A percentile compares a stretch with the other conserved stretches of the same genome.
phyloP scores from a whole-genome alignment of 2,797 vertebrate genomes.

The Sebastes glaucus region DNA sequence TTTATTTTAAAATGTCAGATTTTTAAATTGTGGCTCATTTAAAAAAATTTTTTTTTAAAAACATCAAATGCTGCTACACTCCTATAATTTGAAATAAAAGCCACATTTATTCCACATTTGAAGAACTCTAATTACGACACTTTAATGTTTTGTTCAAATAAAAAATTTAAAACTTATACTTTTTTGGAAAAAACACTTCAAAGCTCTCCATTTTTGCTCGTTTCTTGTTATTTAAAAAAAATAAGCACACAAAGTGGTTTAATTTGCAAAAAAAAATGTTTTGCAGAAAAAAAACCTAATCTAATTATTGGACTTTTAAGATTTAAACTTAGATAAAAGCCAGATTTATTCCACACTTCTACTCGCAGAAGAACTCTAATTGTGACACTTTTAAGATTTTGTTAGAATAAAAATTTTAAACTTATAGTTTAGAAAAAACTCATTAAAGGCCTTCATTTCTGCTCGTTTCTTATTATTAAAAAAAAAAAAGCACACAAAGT shows the following conservation, averaged over 20 bases:
- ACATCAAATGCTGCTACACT: not conserved
- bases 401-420: not conserved
- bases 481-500: not conserved
- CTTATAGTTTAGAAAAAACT: not conserved
- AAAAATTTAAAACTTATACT: not conserved
- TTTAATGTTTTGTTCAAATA: not conserved
- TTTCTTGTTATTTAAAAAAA: not conserved
- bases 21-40: not conserved
- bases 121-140: not conserved
- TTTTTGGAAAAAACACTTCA: not conserved
- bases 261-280: not conserved
- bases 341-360: not conserved
- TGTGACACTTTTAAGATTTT: not conserved
- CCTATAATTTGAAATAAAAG: not conserved
- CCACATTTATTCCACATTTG: not conserved
- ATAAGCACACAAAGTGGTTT: not conserved
- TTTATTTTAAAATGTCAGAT: not conserved
- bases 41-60: not conserved
- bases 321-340: not conserved
- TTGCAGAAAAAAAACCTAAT: not conserved
- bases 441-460: not conserved
- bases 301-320: conserved; percentile 3
- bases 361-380: not conserved
- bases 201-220: not conserved
- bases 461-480: not conserved